Evolutionary conservation across 2,888 invertebrate species (phyloP).

Genomic region (Pristionchus exspectatus): DNA sequence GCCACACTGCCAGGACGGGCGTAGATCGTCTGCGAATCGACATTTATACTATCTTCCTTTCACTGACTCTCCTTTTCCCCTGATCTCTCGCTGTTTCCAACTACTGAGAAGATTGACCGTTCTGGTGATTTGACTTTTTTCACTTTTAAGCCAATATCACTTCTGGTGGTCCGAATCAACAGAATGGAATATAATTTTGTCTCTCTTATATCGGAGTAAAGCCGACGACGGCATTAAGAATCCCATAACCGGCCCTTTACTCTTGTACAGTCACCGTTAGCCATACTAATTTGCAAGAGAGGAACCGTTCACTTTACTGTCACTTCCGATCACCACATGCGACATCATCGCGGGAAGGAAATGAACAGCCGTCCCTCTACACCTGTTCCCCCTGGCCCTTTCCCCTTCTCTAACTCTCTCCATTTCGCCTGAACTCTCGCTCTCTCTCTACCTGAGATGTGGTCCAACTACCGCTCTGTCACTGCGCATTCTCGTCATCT

Average conservation of each 20-base stretch:
- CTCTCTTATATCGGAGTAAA: no score
- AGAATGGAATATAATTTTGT: no score
- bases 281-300: background rate
- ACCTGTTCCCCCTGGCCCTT: background rate
- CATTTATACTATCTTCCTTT: background rate
- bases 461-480: conserved; percentile 37
- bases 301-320: background rate
- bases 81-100: no score
- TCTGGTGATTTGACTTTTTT: no score
- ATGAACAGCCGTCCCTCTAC: background rate
- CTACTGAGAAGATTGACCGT: no score
- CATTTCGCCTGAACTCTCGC: background rate
- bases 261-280: no score
- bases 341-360: background rate
- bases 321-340: background rate
- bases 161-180: no score
- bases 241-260: no score
- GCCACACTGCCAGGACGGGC: conserved; percentile 73
- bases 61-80: no score
- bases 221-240: no score
- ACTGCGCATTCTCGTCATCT: conserved; percentile 33
- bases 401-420: background rate
- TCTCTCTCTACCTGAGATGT: background rate
- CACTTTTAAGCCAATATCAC: no score
- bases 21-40: background rate